These are phyloP conservation scores for Sternarchorhynchus goeldii DNA, from an alignment of 2,797 vertebrate genomes.

Conservation along the genomic window DNA sequence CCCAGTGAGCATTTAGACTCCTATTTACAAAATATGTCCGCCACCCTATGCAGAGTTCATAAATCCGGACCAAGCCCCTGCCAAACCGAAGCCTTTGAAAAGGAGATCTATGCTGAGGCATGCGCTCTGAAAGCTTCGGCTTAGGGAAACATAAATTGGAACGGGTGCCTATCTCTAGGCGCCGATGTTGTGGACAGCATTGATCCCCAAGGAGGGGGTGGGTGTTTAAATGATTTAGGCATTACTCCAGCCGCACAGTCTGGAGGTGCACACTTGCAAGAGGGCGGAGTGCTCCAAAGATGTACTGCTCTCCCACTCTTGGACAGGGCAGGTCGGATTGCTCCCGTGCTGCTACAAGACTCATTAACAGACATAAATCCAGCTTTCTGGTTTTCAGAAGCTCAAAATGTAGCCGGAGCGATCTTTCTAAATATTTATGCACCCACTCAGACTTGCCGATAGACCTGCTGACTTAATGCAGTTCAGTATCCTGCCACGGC, in stretches of 20 bases:
- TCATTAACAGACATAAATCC: conserved; percentile 57
- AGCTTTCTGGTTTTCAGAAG: conserved; percentile 46
- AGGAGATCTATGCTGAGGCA: conserved; percentile 66
- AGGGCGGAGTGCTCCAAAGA: conserved; percentile 43
- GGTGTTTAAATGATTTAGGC: conserved; percentile 65
- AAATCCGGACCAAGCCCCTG: conserved; percentile 12
- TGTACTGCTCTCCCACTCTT: conserved; percentile 25
- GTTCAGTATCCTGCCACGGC: conserved; percentile 35
- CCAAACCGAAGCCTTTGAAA: conserved; percentile 58
- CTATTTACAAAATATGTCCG: conserved; percentile 42
- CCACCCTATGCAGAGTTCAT: conserved; percentile 15
- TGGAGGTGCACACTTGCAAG: conserved; percentile 45
- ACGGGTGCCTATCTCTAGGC: conserved; percentile 22
- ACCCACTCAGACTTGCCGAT: conserved; percentile 41
- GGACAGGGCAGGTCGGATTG: conserved; percentile 31
- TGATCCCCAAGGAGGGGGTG: conserved; percentile 62
- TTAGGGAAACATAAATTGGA: conserved; percentile 44
- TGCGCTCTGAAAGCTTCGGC: conserved; percentile 61
- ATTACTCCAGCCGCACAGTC: conserved; percentile 31
- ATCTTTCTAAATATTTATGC: conserved; percentile 57
- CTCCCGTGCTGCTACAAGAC: conserved; percentile 26
- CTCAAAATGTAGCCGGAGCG: conserved; percentile 38
- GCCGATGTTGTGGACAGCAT: conserved; percentile 54
- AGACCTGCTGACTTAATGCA: conserved; percentile 41
- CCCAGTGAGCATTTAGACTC: conserved; percentile 32